Evolutionary conservation across 2,113 vertebrate genomes (phyloP).

Genomic region (Taurulus bubalis): DNA sequence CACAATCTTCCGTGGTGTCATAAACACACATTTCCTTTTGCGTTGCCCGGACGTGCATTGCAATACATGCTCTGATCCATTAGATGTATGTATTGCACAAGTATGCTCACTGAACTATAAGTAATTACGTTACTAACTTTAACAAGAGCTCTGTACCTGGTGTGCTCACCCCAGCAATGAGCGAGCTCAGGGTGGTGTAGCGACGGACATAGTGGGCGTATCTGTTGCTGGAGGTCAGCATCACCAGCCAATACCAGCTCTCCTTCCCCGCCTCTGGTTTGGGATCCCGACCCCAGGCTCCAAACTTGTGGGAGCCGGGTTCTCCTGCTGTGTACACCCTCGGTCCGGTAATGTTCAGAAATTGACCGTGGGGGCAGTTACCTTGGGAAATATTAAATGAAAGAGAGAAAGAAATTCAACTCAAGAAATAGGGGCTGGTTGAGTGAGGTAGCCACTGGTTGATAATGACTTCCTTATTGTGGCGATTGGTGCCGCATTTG

Average conservation of each 20-base stretch:
- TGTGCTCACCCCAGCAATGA: conserved; percentile 67
- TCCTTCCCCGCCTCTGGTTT: conserved; percentile 77
- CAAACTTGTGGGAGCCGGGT: conserved; percentile 74
- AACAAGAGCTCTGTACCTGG: conserved; percentile 39
- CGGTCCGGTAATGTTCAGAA: conserved; percentile 69
- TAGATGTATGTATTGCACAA: neutral
- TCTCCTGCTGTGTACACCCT: conserved; percentile 71
- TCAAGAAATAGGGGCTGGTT: neutral
- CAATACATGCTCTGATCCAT: too few species aligned
- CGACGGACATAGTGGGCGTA: conserved; percentile 70
- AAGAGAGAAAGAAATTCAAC: neutral
- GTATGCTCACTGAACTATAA: neutral
- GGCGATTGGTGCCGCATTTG: neutral
- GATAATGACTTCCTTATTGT: neutral
- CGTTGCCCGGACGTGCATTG: too few species aligned
- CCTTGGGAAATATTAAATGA: conserved; percentile 47
- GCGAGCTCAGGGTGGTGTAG: conserved; percentile 75
- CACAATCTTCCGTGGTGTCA: too few species aligned
- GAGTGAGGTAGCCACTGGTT: neutral
- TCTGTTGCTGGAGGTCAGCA: conserved; percentile 72
- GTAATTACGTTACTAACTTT: neutral
- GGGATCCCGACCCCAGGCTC: conserved; percentile 84
- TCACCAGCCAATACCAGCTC: conserved; percentile 79
- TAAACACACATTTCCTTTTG: too few species aligned
- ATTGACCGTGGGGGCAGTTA: conserved; percentile 68